These are phyloP conservation scores for Cranoglanis bouderius DNA, from an alignment of 2,113 vertebrate genomes.

Conservation along the genomic window DNA sequence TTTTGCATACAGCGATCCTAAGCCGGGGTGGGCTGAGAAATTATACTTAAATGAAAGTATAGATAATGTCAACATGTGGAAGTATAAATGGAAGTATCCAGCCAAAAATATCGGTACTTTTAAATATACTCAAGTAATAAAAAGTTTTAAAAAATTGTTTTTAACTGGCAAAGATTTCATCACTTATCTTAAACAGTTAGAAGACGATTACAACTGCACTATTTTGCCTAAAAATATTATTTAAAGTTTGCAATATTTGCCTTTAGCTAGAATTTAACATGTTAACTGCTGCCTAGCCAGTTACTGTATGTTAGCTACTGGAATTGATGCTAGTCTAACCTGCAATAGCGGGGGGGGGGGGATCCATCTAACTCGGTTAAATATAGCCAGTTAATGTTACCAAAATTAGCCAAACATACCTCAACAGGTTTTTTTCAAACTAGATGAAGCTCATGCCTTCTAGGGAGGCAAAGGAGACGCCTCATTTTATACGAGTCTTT, in stretches of 20 bases:
- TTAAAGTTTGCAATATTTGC: not conserved
- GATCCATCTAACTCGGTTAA: not conserved
- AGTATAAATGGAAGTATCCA: not conserved
- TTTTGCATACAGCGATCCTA: not conserved
- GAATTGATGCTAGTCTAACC: not conserved
- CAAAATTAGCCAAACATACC: not conserved
- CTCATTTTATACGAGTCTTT: not conserved
- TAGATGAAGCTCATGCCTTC: not conserved
- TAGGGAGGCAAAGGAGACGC: not conserved
- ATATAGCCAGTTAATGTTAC: not conserved
- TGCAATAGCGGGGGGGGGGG: no score
- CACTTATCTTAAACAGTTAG: not conserved
- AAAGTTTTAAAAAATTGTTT: not conserved
- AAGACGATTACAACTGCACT: not conserved
- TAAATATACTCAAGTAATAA: not conserved
- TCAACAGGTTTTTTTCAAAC: not conserved
- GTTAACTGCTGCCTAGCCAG: no score
- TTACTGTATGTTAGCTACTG: not conserved
- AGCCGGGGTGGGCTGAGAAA: not conserved
- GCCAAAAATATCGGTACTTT: not conserved
- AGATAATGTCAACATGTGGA: not conserved
- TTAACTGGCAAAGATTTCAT: not conserved
- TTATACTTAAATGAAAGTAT: not conserved
- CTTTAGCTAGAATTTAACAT: not conserved
- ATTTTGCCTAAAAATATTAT: not conserved